phyloP scores from a whole-genome alignment of 2,113 vertebrate genomes.

The Chauna torquata region DNA sequence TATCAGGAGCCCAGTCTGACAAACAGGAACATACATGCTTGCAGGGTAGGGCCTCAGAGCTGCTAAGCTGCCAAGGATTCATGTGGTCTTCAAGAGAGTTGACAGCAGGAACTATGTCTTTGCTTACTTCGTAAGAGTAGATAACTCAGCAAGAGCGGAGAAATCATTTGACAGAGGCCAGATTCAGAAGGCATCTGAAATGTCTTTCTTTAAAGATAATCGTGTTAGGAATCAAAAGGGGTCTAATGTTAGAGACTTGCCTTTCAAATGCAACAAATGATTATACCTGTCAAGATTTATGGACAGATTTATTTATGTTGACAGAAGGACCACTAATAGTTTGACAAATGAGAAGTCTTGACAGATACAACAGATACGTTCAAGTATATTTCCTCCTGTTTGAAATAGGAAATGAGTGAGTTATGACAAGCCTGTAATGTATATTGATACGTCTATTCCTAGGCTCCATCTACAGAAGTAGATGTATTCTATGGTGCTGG shows the following conservation, averaged over 20 bases:
- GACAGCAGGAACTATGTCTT: constrained; percentile 63
- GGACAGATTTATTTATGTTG: constrained; percentile 84
- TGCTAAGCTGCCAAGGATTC: constrained; percentile 4
- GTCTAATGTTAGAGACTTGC: constrained; percentile 79
- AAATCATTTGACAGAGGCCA: constrained; percentile 81
- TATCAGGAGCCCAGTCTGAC: neutral
- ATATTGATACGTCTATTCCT: constrained; percentile 37
- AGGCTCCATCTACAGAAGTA: neutral
- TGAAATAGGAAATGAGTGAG: constrained; percentile 65
- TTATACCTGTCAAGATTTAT: constrained; percentile 83
- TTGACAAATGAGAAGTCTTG: constrained; percentile 80
- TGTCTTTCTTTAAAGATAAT: constrained; percentile 78
- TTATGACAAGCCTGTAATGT: constrained; percentile 59
- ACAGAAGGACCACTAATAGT: constrained; percentile 78
- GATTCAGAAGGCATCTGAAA: constrained; percentile 75
- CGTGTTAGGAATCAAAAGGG: constrained; percentile 78
- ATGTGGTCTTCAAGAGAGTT: constrained; percentile 63
- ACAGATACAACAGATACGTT: constrained; percentile 77
- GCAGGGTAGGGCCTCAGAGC: neutral
- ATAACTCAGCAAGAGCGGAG: constrained; percentile 72
- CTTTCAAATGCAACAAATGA: constrained; percentile 83
- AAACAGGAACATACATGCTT: constrained; percentile 6
- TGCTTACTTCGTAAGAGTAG: constrained; percentile 70
- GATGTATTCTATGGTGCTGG: neutral
- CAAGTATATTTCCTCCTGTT: constrained; percentile 70